Evolutionary conservation across 2,797 vertebrate genomes (phyloP), one percentile per base, ranked within the genome.

Genomic region (Alosa sapidissima): DNA sequence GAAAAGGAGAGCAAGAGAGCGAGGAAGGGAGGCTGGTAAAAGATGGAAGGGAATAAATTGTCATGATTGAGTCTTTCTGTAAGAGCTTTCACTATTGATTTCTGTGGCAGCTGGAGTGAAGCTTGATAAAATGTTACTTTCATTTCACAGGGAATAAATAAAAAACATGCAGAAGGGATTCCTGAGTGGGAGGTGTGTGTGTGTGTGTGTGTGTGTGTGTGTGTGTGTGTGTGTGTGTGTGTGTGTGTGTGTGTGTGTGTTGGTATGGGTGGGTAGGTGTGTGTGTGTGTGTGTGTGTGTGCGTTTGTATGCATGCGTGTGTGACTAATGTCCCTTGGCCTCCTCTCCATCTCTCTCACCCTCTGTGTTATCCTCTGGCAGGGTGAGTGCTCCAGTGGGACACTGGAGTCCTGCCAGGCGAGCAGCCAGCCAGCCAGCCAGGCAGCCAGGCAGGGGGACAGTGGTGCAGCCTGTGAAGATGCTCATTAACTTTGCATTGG

Each of bases 81-180:
- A 84, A 87, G 88, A 91, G 90, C 72, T 83, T 83, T 89, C 90
- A 89, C 87, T 91, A 94, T 94, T 91, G 93, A 94, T 93, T 93
- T 90, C 91, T 86, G 21, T 87, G 85, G 86, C 86, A 91, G 85
- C 89, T 85, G 88, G 86, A 88, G 68, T 87, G 85, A 91, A 84
- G 89, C 90, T 91, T 91, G 89, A 92, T 92, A 92, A 94, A 94
- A 94, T 91, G 90, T 89, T 90, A 84, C 88, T 94, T 93, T 93
- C 88, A 93, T 93, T 93, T 93, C 89, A 91, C 41, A 10, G 84
- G 90, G 78, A 81, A 84, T 87, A 91, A 92, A 89, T 86, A 86
- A 85, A 90, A 7, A 41, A 91, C 89, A 91, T 68, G 54, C 52
- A 88, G 85, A 88, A 78, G 85, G 85, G 51, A 81, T 82, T 84